phyloP scores from a whole-genome alignment of 1,140 invertebrate genomes.

The Nasonia giraulti region DNA sequence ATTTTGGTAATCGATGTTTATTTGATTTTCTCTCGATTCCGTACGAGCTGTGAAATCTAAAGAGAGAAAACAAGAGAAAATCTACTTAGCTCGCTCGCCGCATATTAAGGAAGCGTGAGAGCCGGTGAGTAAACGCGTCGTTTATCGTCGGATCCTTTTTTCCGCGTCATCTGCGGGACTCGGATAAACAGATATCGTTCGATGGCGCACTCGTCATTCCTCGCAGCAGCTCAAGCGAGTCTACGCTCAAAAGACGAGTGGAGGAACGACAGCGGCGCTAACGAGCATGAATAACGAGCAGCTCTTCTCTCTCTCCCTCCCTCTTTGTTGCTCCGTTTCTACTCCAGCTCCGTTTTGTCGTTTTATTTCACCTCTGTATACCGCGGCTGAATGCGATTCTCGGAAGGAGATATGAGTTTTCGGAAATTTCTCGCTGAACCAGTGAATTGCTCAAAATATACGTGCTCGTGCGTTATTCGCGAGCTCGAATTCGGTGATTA shows the following conservation, averaged over 20 bases:
- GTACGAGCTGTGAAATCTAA: too few relatives aligned
- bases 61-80: too few relatives aligned
- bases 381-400: not conserved
- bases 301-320: not conserved
- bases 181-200: conserved; percentile 44
- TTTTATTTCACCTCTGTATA: not conserved
- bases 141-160: conserved; percentile 3
- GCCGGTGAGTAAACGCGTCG: not conserved
- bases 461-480: not conserved
- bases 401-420: not conserved
- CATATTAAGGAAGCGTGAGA: not conserved
- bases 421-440: not conserved
- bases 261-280: not conserved
- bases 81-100: too few relatives aligned
- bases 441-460: not conserved
- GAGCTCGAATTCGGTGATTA: not conserved
- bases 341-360: too few relatives aligned
- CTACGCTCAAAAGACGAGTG: not conserved
- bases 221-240: not conserved
- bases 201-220: conserved; percentile 27
- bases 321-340: not conserved
- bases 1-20: not conserved
- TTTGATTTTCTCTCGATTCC: not conserved
- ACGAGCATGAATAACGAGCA: conserved; percentile 34
- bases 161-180: conserved; percentile 7